These are phyloP conservation scores for Cervus canadensis DNA, from an alignment of 2,113 vertebrate species.

Conservation along the genomic window DNA sequence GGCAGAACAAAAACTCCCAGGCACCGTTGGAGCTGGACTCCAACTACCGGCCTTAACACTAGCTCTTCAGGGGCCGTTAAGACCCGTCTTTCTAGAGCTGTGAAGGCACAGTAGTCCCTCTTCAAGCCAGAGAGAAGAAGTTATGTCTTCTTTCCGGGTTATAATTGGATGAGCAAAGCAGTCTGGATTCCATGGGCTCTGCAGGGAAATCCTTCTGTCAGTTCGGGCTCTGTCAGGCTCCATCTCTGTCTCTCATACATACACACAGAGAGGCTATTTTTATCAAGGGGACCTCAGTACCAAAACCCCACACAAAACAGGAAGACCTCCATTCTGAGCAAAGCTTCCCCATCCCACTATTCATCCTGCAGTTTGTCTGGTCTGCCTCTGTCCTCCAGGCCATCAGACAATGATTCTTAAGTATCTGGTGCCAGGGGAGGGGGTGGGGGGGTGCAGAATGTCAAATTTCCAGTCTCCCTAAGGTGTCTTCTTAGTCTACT, in stretches of 20 bases:
- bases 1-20: not conserved
- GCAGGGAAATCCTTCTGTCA: not conserved
- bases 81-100: not conserved
- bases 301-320: not conserved
- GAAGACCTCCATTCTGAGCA: not conserved
- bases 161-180: not conserved
- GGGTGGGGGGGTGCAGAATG: rapidly evolving
- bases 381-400: not conserved
- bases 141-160: not conserved
- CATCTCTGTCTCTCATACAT: not conserved
- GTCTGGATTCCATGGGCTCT: not conserved
- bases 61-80: not conserved
- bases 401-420: not conserved
- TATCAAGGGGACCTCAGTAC: not conserved
- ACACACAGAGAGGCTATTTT: not conserved
- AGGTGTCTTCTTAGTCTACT: not conserved
- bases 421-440: rapidly evolving
- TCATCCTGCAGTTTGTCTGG: not conserved
- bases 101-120: not conserved
- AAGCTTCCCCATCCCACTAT: not conserved
- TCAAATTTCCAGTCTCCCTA: not conserved
- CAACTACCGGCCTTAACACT: not conserved
- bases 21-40: not conserved
- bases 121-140: not conserved
- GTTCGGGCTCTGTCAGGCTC: not conserved